Conservation (phyloP, 2,888 invertebrate genomes). For the Eucriotettix oculatus region DNA sequence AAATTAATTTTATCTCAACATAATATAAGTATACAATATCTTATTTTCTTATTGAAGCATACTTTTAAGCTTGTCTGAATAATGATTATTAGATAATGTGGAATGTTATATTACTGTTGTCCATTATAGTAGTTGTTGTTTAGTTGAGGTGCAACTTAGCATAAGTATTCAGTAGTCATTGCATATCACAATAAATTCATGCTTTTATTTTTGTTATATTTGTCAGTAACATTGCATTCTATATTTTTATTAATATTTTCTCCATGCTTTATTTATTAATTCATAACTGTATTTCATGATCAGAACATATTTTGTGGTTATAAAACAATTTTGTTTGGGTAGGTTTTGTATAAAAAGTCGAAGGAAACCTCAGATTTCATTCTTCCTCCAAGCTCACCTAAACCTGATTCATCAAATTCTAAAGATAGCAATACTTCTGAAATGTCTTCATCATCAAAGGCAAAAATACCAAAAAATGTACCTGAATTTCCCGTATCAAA, state of each 20-base stretch:
- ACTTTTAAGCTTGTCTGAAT: neutral
- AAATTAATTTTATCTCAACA: too few species aligned
- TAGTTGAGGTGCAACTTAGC: neutral
- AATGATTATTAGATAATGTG: neutral
- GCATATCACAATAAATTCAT: too few species aligned
- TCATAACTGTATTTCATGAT: neutral
- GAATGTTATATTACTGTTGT: neutral
- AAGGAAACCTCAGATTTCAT: conserved; percentile 45
- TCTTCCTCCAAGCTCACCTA: conserved; percentile 16
- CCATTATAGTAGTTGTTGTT: neutral
- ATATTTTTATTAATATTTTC: too few species aligned
- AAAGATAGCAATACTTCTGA: neutral
- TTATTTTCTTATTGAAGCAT: too few species aligned
- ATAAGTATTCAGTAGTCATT: too few species aligned
- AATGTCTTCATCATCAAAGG: neutral
- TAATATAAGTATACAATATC: too few species aligned
- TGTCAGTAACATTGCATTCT: too few species aligned
- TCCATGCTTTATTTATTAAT: neutral
- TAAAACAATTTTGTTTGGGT: neutral
- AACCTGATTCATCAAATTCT: neutral
- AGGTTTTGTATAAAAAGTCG: conserved; percentile 43
- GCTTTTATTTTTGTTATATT: too few species aligned
- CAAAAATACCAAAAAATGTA: neutral
- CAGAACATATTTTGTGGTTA: neutral
- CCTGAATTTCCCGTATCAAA: neutral